Base-by-base conservation (phyloP, 2,888 invertebrate species). In the Eustalomyia histrio region DNA sequence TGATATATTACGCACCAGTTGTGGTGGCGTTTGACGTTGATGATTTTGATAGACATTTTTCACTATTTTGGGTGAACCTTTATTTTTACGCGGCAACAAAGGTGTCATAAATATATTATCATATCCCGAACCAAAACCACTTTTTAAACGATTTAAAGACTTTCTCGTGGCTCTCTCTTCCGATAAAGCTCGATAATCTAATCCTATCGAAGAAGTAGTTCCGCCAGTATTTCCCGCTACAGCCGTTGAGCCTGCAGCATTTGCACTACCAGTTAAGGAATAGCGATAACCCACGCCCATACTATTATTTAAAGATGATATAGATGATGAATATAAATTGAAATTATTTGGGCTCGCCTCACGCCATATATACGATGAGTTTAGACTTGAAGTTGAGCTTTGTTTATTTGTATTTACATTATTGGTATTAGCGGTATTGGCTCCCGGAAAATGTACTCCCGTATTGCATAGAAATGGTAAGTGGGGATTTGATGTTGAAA, bases 401-500 rank as follows among this genome's bases (percentile, higher is more conserved):
- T 89, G 90, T 52, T 87, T 82, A 16, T 69, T 71, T 1, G 21
- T 78, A 63, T 82, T 84, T 57, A 80, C 83, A 79, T 83, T 84
- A 79, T 83, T 76, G 63, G 43, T n/a, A 39, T 29, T 29, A 7
- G 29, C 29, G 29, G 29, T 7, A 29, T 29, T 29, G 10, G 84
- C 64, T 82, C 85, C 83, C 14, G 80, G 83, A 60, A 81, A 79
- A 57, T 76, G 80, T 67, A 73, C 83, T 74, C 84, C 85, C 6
- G 82, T 75, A 78, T 86, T 87, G 83, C 90, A 89, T 80, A 90
- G 82, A 83, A 90, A 90, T 78, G 90, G 90, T 86, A 91, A 85
- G 86, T 91, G 91, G 84, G 91, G 91, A 88, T 91, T 91, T 84
- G 91, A 91, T 84, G 91, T 90, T 81, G 91, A 91, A 86, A 90